These are phyloP conservation scores for Antrozous pallidus DNA, from an alignment of 2,797 vertebrate genomes.

Conservation along the genomic window DNA sequence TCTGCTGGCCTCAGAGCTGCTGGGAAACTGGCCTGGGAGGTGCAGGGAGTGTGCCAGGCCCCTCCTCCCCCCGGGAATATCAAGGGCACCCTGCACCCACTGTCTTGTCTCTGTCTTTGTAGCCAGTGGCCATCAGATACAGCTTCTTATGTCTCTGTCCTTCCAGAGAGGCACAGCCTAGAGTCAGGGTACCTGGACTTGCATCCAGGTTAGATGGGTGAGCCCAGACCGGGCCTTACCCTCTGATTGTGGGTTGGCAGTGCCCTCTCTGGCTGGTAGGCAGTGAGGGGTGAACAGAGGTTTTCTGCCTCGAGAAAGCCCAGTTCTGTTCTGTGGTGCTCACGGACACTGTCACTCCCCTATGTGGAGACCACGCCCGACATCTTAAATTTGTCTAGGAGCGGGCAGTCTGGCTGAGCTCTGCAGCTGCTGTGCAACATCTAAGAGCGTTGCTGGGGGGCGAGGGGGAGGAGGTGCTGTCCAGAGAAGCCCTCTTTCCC, in stretches of 20 bases:
- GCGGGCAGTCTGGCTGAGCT: background rate
- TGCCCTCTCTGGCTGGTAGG: background rate
- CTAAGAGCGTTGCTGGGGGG: background rate
- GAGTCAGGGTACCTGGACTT: background rate
- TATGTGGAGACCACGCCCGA: background rate
- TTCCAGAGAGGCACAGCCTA: background rate
- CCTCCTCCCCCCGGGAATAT: background rate
- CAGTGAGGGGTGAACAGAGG: background rate
- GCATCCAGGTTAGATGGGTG: background rate
- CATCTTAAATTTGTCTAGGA: background rate
- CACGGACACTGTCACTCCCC: background rate
- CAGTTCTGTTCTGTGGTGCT: background rate
- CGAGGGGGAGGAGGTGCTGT: background rate
- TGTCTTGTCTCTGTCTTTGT: background rate
- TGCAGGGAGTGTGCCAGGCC: background rate
- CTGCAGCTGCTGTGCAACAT: background rate
- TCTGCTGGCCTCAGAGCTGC: background rate
- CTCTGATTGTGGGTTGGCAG: background rate
- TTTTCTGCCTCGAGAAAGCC: background rate
- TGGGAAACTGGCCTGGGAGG: background rate
- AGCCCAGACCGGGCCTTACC: background rate
- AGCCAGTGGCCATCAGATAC: background rate
- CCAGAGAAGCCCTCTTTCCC: background rate
- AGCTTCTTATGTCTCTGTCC: background rate
- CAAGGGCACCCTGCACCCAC: background rate